Conservation (phyloP, 2,113 vertebrate genomes). For the Tor tambroides region DNA sequence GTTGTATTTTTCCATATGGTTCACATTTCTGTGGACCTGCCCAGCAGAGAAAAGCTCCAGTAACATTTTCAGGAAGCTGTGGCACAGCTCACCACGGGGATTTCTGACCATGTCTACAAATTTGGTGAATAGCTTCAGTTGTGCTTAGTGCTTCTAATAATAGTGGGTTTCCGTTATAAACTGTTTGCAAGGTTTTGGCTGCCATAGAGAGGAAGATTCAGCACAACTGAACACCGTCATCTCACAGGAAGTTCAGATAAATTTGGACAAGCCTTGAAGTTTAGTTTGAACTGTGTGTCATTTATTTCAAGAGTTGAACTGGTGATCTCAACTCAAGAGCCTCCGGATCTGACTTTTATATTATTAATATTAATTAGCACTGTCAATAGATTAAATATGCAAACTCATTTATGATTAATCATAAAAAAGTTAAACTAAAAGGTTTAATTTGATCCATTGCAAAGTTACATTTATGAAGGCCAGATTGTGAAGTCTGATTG, state of each 20-base stretch:
- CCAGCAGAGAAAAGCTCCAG: not conserved
- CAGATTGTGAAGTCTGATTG: not conserved
- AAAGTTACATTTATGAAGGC: not conserved
- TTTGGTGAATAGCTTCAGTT: not conserved
- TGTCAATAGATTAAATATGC: not conserved
- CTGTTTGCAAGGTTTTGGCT: not conserved
- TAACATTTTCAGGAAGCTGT: constrained; percentile 16
- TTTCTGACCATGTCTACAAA: not conserved
- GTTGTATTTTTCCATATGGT: not conserved
- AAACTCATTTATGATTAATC: not conserved
- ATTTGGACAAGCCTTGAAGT: not conserved
- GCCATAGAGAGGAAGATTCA: not conserved
- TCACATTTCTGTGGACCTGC: not conserved
- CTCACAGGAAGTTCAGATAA: not conserved
- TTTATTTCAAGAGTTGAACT: not conserved
- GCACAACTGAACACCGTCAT: not conserved
- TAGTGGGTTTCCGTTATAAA: not conserved
- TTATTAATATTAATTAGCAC: not conserved
- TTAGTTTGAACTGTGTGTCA: not conserved
- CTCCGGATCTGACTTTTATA: not conserved
- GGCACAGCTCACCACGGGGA: not conserved
- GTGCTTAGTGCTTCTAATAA: constrained; percentile 8
- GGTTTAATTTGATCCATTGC: not conserved
- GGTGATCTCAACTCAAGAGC: not conserved
- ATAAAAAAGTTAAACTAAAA: not conserved